Percentiles rank a stretch among this genome's conserved stretches.
These are phyloP conservation scores for Saiga tatarica DNA, from an alignment of 2,113 vertebrate genomes.

Conservation along the genomic window DNA sequence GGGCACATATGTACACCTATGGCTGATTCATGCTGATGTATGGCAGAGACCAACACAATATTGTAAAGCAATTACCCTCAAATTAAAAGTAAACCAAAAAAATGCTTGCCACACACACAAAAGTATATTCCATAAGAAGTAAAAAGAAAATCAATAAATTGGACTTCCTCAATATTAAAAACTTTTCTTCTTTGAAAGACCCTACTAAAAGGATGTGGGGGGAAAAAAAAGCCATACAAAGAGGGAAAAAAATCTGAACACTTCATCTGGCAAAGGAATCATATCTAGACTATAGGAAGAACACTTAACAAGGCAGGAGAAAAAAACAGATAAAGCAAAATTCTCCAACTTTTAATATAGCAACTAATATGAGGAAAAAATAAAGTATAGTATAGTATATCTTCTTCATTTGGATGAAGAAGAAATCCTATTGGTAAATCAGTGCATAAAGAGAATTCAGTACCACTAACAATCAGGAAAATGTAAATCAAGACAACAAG, in stretches of 20 bases:
- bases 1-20: not conserved
- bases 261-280: not conserved
- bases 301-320: not conserved
- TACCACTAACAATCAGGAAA: not conserved
- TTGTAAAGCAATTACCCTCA: not conserved
- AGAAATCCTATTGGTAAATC: not conserved
- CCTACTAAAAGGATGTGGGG: not conserved
- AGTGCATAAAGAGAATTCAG: not conserved
- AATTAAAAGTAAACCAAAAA: not conserved
- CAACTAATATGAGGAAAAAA: not conserved
- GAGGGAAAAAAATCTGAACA: not conserved
- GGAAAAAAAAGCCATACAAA: not conserved
- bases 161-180: not conserved
- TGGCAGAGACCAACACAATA: not conserved
- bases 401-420: not conserved
- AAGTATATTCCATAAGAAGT: not conserved
- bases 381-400: too few relatives aligned
- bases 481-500: not conserved
- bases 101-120: not conserved
- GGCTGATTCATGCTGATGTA: not conserved
- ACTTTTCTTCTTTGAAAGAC: not conserved
- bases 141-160: slow-evolving; percentile 8
- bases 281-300: not conserved
- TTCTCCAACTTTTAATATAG: not conserved
- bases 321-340: not conserved